A percentile compares a stretch with the other conserved stretches of the same genome.
These are phyloP conservation scores for Episyrphus balteatus DNA, from an alignment of 1,140 invertebrate species.

Conservation along the genomic window DNA sequence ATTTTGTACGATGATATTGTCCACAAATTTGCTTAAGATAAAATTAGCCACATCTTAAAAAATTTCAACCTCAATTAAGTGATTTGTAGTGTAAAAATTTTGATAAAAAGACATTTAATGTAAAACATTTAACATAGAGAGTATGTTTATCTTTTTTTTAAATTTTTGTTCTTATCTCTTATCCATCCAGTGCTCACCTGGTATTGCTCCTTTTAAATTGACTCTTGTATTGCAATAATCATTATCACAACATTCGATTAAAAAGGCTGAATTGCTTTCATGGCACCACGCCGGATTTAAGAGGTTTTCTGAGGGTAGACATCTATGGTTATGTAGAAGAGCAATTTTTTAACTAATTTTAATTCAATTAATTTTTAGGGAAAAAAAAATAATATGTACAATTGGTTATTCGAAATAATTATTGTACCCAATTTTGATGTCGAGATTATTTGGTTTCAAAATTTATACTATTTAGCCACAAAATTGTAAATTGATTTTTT, in stretches of 20 bases:
- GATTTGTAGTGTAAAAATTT: too few species aligned
- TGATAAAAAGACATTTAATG: too few species aligned
- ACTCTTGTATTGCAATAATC: conserved; percentile 50
- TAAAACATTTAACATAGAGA: too few species aligned
- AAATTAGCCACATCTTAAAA: too few species aligned
- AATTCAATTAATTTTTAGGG: too few species aligned
- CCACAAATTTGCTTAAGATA: too few species aligned
- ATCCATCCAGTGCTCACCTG: conserved; percentile 21
- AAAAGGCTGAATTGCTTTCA: conserved; percentile 21
- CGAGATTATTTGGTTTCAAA: neutral
- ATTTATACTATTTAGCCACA: too few species aligned
- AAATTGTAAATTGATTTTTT: conserved; percentile 16
- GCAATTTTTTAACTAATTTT: neutral
- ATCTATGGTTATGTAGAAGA: conserved; percentile 40
- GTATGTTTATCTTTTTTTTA: too few species aligned
- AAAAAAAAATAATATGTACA: neutral
- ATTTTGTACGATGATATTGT: too few species aligned
- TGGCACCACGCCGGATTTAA: conserved; percentile 50
- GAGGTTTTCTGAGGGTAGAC: conserved; percentile 48
- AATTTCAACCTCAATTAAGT: too few species aligned
- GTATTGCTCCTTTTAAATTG: conserved; percentile 26
- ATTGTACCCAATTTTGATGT: neutral
- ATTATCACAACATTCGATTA: conserved; percentile 42
- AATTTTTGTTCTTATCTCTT: too few species aligned
- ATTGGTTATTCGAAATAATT: neutral